Conservation (phyloP, 2,797 vertebrate species). For the Anniella stebbinsi region DNA sequence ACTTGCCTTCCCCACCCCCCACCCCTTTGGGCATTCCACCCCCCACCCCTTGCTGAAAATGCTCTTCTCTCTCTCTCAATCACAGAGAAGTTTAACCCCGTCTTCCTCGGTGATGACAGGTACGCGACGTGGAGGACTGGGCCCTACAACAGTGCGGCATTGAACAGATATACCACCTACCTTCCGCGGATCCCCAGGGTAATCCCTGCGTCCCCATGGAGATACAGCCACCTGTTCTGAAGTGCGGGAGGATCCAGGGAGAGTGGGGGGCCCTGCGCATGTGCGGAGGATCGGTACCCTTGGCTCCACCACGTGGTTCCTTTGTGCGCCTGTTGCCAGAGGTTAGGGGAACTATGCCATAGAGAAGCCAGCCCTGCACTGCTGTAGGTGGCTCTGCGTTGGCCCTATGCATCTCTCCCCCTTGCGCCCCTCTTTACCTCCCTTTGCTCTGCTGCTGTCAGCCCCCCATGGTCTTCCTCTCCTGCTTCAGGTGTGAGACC, state of each 20-base stretch:
- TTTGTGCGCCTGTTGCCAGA: neutral
- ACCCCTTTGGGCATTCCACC: neutral
- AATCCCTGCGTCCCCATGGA: neutral
- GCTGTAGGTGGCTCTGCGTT: neutral
- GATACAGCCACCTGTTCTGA: too few relatives aligned
- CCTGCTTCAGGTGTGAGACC: neutral
- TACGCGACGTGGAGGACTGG: slow-evolving; percentile 56
- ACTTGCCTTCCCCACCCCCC: fast-evolving
- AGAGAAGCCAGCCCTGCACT: neutral
- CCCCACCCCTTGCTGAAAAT: neutral
- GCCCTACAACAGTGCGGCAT: slow-evolving; percentile 57
- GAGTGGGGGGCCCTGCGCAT: fast-evolving
- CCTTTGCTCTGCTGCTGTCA: neutral
- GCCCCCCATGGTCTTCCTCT: neutral
- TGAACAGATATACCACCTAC: slow-evolving; percentile 61
- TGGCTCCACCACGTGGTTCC: neutral
- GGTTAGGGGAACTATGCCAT: fast-evolving
- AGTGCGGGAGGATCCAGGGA: neutral
- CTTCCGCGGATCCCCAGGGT: slow-evolving; percentile 71
- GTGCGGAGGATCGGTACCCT: neutral
- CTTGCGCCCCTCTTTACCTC: neutral
- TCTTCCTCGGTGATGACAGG: slow-evolving; percentile 49
- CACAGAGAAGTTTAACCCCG: slow-evolving; percentile 62
- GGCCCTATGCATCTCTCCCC: too few relatives aligned
- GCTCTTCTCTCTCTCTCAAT: neutral